phyloP scores from a whole-genome alignment of 2,797 vertebrate genomes.

The Hypotaenidia okinawae region DNA sequence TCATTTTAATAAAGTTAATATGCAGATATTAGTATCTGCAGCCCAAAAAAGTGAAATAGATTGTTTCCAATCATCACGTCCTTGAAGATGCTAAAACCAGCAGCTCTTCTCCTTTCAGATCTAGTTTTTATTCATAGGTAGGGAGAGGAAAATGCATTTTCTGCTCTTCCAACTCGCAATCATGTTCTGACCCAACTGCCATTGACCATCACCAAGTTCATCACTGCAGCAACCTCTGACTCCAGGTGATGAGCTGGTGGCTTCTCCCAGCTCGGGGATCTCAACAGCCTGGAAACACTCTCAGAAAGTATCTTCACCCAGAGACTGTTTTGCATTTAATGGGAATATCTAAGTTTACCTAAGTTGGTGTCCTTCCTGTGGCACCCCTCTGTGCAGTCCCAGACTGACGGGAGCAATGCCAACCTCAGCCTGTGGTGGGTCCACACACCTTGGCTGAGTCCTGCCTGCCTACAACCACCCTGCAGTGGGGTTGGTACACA shows the following conservation, averaged over 20 bases:
- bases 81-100: not conserved
- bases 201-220: rapidly evolving
- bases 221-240: not conserved
- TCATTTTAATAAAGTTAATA: not conserved
- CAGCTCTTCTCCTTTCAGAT: not conserved
- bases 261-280: not conserved
- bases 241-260: not conserved
- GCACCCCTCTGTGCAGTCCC: not conserved
- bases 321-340: not conserved
- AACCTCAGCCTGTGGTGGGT: rapidly evolving
- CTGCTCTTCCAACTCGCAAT: not conserved
- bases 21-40: not conserved
- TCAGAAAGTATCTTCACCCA: not conserved
- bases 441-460: not conserved
- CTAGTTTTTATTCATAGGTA: not conserved
- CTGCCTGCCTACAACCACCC: rapidly evolving
- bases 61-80: not conserved
- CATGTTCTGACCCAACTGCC: not conserved
- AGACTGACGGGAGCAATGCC: not conserved
- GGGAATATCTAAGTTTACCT: not conserved
- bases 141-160: not conserved
- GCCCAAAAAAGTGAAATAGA: not conserved
- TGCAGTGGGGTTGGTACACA: no score
- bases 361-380: not conserved
- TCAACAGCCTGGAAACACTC: not conserved